Evolutionary conservation across 2,113 vertebrate species (phyloP).

Genomic region (Ariopsis seemanni): DNA sequence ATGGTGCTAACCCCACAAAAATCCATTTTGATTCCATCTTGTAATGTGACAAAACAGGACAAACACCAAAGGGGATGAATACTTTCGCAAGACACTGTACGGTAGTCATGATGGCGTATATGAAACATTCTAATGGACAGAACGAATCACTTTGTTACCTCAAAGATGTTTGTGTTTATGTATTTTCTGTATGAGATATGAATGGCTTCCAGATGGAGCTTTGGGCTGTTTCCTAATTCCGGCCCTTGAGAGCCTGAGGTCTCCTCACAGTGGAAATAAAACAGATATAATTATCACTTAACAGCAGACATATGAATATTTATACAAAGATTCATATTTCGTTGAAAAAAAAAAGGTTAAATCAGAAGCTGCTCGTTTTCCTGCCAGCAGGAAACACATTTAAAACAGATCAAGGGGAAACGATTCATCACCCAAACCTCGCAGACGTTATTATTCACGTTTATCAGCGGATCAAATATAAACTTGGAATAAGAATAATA

Average conservation of each 20-base stretch:
- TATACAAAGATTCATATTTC: not conserved
- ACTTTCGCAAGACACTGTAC: not conserved
- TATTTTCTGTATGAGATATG: not conserved
- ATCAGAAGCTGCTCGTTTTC: not conserved
- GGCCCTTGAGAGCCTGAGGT: not conserved
- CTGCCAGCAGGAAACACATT: constrained; percentile 28
- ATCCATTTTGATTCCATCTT: too few relatives aligned
- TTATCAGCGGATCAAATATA: not conserved
- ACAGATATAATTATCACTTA: not conserved
- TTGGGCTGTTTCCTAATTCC: not conserved
- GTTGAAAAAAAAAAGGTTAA: not conserved
- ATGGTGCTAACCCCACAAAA: too few relatives aligned
- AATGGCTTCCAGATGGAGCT: not conserved
- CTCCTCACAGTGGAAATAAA: not conserved
- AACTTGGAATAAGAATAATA: not conserved
- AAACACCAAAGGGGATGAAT: too few relatives aligned
- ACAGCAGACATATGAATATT: not conserved
- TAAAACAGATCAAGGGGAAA: constrained; percentile 18
- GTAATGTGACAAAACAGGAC: too few relatives aligned
- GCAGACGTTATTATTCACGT: not conserved
- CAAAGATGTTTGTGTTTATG: not conserved
- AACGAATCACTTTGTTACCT: not conserved
- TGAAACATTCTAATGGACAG: not conserved
- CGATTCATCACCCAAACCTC: not conserved
- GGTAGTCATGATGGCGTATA: too few relatives aligned